Percentiles rank a stretch among this genome's conserved stretches.
phyloP scores from a whole-genome alignment of 2,888 invertebrate species.

The Nebria salina region DNA sequence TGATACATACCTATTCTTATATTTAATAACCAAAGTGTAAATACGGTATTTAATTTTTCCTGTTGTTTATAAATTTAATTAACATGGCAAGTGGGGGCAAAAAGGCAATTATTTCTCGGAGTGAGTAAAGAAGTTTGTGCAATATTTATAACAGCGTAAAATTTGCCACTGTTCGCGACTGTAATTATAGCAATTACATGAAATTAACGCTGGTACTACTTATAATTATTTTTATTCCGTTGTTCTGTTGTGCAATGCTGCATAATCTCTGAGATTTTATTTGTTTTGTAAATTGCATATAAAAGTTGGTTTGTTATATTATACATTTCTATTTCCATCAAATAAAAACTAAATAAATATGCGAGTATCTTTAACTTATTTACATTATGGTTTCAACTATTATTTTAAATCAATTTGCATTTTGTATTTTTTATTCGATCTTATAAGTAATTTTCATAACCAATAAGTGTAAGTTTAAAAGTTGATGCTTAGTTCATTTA shows the following conservation, averaged over 20 bases:
- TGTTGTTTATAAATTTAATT: slow-evolving; percentile 43
- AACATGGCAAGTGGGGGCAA: slow-evolving; percentile 30
- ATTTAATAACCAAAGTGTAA: neutral
- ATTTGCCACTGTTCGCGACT: slow-evolving; percentile 35
- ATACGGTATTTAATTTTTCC: neutral
- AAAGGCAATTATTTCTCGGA: slow-evolving; percentile 41
- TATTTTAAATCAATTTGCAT: too few species aligned
- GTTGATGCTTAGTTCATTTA: too few species aligned
- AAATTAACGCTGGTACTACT: slow-evolving; percentile 25
- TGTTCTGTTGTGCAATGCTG: neutral
- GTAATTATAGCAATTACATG: slow-evolving; percentile 35
- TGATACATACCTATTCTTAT: neutral
- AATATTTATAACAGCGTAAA: slow-evolving; percentile 35
- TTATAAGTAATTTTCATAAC: too few species aligned
- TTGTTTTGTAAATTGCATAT: neutral
- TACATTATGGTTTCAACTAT: too few species aligned
- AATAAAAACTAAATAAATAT: neutral
- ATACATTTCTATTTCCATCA: neutral
- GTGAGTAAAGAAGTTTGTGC: slow-evolving; percentile 35
- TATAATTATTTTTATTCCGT: neutral
- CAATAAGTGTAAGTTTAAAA: too few species aligned
- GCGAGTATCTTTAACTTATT: too few species aligned
- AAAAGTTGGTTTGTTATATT: neutral
- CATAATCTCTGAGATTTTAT: neutral
- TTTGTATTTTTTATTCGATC: too few species aligned